Evolutionary conservation across 2,888 invertebrate genomes (phyloP).

Genomic region (Ormyrus pomaceus): DNA sequence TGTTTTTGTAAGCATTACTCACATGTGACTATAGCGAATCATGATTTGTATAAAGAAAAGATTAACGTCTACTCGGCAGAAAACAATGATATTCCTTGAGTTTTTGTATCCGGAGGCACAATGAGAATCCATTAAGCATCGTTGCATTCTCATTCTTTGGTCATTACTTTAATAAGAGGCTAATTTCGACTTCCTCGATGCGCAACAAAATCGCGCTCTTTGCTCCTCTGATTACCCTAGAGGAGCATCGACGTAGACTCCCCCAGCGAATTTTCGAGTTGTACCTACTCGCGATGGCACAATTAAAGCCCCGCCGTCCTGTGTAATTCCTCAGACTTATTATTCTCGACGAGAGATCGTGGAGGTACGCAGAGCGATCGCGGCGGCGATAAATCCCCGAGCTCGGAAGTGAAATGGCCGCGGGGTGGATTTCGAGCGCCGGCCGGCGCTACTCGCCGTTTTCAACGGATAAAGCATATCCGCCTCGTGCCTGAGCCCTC

Average conservation of each 20-base stretch:
- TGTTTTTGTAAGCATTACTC: no score
- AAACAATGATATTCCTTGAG: no score
- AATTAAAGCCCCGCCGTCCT: conserved; percentile 21
- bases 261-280: not conserved
- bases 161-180: conserved; percentile 45
- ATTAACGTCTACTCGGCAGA: no score
- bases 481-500: not conserved
- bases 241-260: no score
- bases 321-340: conserved; percentile 25
- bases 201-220: not conserved
- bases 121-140: conserved; percentile 7
- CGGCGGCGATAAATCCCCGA: conserved; percentile 30
- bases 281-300: conserved; percentile 1
- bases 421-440: conserved; percentile 19
- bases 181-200: conserved; percentile 30
- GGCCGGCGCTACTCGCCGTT: not conserved
- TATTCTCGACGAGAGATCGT: conserved; percentile 8
- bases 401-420: conserved; percentile 38
- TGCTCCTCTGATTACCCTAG: not conserved
- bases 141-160: not conserved
- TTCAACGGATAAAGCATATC: not conserved
- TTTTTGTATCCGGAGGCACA: no score
- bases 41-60: no score
- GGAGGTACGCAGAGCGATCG: conserved; percentile 5
- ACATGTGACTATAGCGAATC: no score